These are phyloP conservation scores for Idaea dimidiata DNA, from an alignment of 2,888 invertebrate species.

Conservation along the genomic window DNA sequence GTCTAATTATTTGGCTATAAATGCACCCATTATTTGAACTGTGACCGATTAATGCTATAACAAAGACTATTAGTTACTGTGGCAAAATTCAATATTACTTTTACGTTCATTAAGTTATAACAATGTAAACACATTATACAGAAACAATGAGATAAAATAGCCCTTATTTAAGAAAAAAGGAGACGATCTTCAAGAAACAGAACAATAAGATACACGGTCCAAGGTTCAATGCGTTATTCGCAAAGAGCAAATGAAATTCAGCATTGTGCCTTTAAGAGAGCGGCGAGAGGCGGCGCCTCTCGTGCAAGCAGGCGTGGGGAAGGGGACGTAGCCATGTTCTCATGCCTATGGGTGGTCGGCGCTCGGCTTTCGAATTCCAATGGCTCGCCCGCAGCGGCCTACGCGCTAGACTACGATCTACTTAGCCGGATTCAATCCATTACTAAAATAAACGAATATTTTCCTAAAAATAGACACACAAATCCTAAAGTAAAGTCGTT, in stretches of 20 bases:
- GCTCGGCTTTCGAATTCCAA: constrained; percentile 80
- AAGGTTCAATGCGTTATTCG: constrained; percentile 47
- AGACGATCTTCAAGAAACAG: constrained; percentile 19
- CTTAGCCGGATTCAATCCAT: constrained; percentile 37
- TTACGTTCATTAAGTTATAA: neutral
- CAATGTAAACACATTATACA: neutral
- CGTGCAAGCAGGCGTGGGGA: constrained; percentile 68
- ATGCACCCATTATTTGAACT: neutral
- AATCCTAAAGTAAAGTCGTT: constrained; percentile 15
- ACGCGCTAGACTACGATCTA: constrained; percentile 62
- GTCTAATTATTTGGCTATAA: neutral
- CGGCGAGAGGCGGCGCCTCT: constrained; percentile 72
- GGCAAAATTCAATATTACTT: neutral
- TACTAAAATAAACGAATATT: constrained; percentile 18
- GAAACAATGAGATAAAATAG: neutral
- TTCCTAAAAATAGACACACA: constrained; percentile 6
- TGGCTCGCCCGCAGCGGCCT: constrained; percentile 75
- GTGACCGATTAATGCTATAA: neutral
- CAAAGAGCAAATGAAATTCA: constrained; percentile 76
- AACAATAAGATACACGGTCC: constrained; percentile 36
- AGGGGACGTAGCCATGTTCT: constrained; percentile 74
- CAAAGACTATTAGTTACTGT: neutral
- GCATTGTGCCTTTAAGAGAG: constrained; percentile 69
- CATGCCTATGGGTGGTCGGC: constrained; percentile 79
- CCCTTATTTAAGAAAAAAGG: neutral